phyloP scores from a whole-genome alignment of 2,888 invertebrate species.

The Allophyes oxyacanthae region DNA sequence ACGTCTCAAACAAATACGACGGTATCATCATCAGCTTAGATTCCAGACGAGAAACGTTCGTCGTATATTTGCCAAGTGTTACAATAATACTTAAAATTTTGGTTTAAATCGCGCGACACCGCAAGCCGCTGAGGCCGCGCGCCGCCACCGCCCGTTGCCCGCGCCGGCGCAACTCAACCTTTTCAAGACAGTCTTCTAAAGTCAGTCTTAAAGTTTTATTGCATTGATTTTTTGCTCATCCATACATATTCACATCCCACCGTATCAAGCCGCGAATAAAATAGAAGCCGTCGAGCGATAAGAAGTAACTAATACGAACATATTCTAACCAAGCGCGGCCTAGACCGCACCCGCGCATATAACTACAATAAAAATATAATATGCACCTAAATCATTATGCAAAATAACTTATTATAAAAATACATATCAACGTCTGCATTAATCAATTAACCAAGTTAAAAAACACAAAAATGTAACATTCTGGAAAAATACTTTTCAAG shows the following conservation, averaged over 20 bases:
- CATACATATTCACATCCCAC: constrained; percentile 71
- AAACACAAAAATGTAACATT: constrained; percentile 83
- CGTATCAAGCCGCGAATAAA: constrained; percentile 67
- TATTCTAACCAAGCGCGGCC: constrained; percentile 40
- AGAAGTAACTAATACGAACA: constrained; percentile 58
- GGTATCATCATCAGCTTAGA: constrained; percentile 54
- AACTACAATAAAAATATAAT: constrained; percentile 67
- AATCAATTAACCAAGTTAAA: constrained; percentile 81
- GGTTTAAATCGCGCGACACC: constrained; percentile 63
- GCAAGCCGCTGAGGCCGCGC: constrained; percentile 48
- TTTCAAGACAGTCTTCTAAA: constrained; percentile 88
- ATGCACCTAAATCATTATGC: constrained; percentile 77
- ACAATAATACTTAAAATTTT: constrained; percentile 72
- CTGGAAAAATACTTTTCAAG: constrained; percentile 88
- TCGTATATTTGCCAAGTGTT: constrained; percentile 49
- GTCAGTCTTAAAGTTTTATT: constrained; percentile 89
- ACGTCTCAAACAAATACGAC: constrained; percentile 58
- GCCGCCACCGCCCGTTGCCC: constrained; percentile 31
- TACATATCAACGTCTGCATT: constrained; percentile 75
- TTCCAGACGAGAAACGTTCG: constrained; percentile 43
- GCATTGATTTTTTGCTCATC: constrained; percentile 83
- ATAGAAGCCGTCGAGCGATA: constrained; percentile 69
- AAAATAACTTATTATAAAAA: constrained; percentile 80
- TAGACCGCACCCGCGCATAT: constrained; percentile 29
- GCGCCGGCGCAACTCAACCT: constrained; percentile 63